These are phyloP conservation scores for Sturnira hondurensis DNA, from an alignment of 2,113 vertebrate genomes.

Conservation along the genomic window DNA sequence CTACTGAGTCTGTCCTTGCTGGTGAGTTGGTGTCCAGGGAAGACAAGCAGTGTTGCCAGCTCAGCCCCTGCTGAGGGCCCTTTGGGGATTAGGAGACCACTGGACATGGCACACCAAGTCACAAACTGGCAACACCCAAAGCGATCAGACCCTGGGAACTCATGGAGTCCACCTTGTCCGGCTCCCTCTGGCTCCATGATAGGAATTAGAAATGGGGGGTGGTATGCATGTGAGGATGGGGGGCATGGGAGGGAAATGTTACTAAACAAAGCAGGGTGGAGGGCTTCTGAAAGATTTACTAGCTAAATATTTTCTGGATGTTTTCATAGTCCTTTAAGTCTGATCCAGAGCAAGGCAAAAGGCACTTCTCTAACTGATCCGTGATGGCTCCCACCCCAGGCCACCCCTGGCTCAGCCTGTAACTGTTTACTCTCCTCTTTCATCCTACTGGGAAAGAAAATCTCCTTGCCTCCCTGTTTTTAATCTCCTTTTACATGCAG, in stretches of 20 bases:
- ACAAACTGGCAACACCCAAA: rapidly evolving
- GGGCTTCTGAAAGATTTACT: not conserved
- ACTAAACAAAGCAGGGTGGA: slow-evolving; percentile 26
- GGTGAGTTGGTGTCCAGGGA: not conserved
- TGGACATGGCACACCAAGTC: not conserved
- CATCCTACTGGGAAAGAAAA: not conserved
- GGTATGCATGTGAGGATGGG: not conserved
- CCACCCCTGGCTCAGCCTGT: not conserved
- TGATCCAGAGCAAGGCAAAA: not conserved
- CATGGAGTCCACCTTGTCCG: rapidly evolving
- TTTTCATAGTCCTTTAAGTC: slow-evolving; percentile 50
- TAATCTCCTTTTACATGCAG: not conserved
- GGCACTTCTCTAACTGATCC: not conserved
- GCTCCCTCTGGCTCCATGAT: not conserved
- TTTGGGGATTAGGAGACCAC: not conserved
- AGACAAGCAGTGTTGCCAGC: too few species aligned
- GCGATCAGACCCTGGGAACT: rapidly evolving
- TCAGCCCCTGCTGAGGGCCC: not conserved
- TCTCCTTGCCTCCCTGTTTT: not conserved
- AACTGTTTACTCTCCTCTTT: not conserved
- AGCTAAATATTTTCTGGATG: slow-evolving; percentile 58
- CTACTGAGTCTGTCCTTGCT: not conserved
- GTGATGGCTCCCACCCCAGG: not conserved
- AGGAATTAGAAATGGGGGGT: rapidly evolving
- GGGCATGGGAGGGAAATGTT: not conserved